Evolutionary conservation across 92 coral and sea anemone species (phyloP), one percentile per base, ranked within the genome.

Genomic region (Heteractis magnifica): DNA sequence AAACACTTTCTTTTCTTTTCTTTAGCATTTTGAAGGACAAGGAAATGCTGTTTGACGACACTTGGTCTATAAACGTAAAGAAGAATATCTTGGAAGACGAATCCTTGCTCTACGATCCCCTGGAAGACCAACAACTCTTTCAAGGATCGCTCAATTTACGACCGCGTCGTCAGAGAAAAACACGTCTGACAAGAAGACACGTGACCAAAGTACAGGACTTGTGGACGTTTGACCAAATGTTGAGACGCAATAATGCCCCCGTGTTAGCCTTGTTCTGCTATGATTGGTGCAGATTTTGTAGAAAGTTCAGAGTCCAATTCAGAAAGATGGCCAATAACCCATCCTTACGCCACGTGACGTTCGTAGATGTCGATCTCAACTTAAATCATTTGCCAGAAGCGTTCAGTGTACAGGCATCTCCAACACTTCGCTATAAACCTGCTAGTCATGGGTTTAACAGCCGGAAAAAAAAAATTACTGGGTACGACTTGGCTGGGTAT

Each of bases 351-450:
- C 73, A 68, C 14, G 73, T 68, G 4, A n/a, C 73, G 49, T 68
- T 68, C 13, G 49, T 68, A 21, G 73, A 68, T 10, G 73, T 68
- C 6, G 73, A 68, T 15, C 49, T 68, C 6, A 68, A 68, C 12
- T 68, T 68, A 13, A 68, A 68, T 68, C 73, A 68, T 23, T 15
- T 68, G 7, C 73, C 49, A 21, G 73, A 26, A 68, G 73, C 73
- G 4, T 68, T 68, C 15, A 68, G 9, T 2, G 73, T 68, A 10
- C 10, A 26, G 49, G 6, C 10, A 68, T 21, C 73, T 10, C 73
- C 73, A 68, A 68, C 73, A 68, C 73, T 68, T 68, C 73, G 73
- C 7, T 23, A 68, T 23, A 68, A 68, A 68, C 73, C 73, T n/a
- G 44, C 73, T 4, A 68, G 73, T 15, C 49, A 8, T 68, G 73